phyloP scores from a whole-genome alignment of 2,797 vertebrate genomes.

The Sebastes vulpes region DNA sequence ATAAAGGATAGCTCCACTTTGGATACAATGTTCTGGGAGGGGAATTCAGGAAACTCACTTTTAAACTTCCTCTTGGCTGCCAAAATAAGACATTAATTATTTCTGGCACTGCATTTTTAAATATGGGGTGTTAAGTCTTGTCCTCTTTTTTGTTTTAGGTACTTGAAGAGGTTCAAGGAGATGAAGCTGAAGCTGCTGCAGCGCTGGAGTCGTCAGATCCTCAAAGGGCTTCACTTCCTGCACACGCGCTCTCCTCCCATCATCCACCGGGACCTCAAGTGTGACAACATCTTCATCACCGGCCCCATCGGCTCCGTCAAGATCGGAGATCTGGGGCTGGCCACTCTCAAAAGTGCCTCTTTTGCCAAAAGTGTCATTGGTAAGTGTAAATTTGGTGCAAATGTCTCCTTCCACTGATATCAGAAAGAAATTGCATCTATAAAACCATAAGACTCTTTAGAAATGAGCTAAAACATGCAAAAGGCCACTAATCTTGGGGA shows the following conservation, averaged over 20 bases:
- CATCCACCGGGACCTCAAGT: constrained; percentile 98
- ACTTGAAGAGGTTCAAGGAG: constrained; percentile 97
- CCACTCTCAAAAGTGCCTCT: constrained; percentile 96
- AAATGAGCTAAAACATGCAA: not conserved
- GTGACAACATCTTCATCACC: constrained; percentile 99
- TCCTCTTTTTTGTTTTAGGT: constrained; percentile 79
- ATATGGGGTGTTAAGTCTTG: constrained; percentile 1
- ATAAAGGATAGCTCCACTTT: not conserved
- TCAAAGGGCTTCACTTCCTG: constrained; percentile 97
- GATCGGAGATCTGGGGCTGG: constrained; percentile 96
- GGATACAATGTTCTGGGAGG: not conserved
- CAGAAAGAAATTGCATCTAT: fast-evolving
- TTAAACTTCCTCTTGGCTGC: constrained; percentile 43
- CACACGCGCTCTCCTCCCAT: constrained; percentile 97
- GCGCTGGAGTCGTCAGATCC: constrained; percentile 97
- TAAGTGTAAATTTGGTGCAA: constrained; percentile 58
- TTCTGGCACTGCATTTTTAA: constrained; percentile 30
- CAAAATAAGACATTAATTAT: constrained; percentile 32
- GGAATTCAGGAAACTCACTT: constrained; percentile 24
- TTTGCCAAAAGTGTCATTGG: constrained; percentile 99
- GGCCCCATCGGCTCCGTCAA: constrained; percentile 97
- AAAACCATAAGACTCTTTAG: not conserved
- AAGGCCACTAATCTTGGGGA: not conserved
- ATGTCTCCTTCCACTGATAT: not conserved
- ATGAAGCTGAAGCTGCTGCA: constrained; percentile 98